A percentile compares a stretch with the other conserved stretches of the same genome.
These are phyloP conservation scores for Ivindomyrus marchei DNA, from an alignment of 2,113 vertebrate genomes.

Conservation along the genomic window DNA sequence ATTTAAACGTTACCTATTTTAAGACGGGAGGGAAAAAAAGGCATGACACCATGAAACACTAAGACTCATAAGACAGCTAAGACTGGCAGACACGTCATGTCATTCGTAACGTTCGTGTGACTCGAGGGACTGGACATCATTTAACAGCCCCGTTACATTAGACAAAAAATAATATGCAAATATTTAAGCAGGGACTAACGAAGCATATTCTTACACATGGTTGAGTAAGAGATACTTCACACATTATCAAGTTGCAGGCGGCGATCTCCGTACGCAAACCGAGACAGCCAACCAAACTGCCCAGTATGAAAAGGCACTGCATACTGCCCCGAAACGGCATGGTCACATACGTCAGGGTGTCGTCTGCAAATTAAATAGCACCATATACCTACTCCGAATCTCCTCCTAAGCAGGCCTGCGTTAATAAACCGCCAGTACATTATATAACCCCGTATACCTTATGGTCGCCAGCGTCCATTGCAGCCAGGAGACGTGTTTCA, in stretches of 20 bases:
- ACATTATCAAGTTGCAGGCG: neutral
- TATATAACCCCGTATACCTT: slow-evolving; percentile 48
- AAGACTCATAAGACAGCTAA: neutral
- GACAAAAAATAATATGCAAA: neutral
- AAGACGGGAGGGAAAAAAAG: neutral
- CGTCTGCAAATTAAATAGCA: neutral
- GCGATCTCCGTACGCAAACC: neutral
- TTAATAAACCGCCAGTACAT: neutral
- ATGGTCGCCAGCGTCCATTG: slow-evolving; percentile 62
- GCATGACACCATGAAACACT: neutral
- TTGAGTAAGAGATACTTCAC: neutral
- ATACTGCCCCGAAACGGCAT: neutral
- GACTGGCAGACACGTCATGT: neutral
- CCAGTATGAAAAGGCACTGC: neutral
- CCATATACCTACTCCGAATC: neutral
- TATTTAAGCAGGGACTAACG: neutral
- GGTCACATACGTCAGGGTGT: neutral
- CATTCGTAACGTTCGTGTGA: neutral
- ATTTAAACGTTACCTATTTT: neutral
- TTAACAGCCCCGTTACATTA: neutral
- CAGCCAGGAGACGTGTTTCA: slow-evolving; percentile 26
- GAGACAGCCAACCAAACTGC: neutral
- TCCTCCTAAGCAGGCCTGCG: neutral
- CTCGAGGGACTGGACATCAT: neutral
- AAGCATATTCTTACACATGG: neutral